Evolutionary conservation across 2,113 vertebrate genomes (phyloP).

Genomic region (Ciconia stormi): DNA sequence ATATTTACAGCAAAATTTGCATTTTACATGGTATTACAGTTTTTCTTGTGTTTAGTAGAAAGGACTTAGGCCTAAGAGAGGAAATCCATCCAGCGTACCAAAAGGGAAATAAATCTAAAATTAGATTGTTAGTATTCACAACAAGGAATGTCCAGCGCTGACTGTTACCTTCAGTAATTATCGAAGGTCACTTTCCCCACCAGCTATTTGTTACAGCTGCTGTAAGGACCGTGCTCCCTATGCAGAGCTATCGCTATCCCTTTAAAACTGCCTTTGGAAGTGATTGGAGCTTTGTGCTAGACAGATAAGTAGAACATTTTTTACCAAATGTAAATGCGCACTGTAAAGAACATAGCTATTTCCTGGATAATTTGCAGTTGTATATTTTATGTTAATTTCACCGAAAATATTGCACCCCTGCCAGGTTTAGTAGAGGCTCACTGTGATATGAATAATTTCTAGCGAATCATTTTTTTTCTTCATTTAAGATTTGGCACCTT

Average conservation of each 20-base stretch:
- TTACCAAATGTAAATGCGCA: slow-evolving; percentile 74
- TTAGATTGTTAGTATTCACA: slow-evolving; percentile 39
- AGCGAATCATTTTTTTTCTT: slow-evolving; percentile 81
- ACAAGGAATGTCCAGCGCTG: slow-evolving; percentile 27
- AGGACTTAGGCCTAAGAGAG: slow-evolving; percentile 59
- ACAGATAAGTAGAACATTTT: slow-evolving; percentile 71
- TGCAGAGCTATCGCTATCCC: slow-evolving; percentile 61
- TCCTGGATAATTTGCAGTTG: slow-evolving; percentile 86
- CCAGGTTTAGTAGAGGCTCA: slow-evolving; percentile 83
- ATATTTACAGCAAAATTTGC: slow-evolving; percentile 86
- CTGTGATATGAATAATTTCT: slow-evolving; percentile 87
- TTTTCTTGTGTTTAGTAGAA: slow-evolving; percentile 77
- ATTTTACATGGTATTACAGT: slow-evolving; percentile 80
- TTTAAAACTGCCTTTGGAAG: slow-evolving; percentile 71
- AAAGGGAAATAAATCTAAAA: slow-evolving; percentile 51
- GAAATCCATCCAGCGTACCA: slow-evolving; percentile 48
- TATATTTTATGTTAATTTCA: slow-evolving; percentile 89
- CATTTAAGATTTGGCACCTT: slow-evolving; percentile 87
- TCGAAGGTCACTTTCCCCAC: slow-evolving; percentile 47
- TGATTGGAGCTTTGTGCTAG: slow-evolving; percentile 68
- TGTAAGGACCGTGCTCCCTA: not conserved
- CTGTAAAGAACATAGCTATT: slow-evolving; percentile 82
- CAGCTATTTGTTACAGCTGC: slow-evolving; percentile 35
- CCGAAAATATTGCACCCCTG: slow-evolving; percentile 85
- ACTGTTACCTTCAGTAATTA: slow-evolving; percentile 55